Evolutionary conservation across 2,113 vertebrate species (phyloP), one percentile per base, ranked within the genome.

Genomic region (Stegostoma tigrinum): DNA sequence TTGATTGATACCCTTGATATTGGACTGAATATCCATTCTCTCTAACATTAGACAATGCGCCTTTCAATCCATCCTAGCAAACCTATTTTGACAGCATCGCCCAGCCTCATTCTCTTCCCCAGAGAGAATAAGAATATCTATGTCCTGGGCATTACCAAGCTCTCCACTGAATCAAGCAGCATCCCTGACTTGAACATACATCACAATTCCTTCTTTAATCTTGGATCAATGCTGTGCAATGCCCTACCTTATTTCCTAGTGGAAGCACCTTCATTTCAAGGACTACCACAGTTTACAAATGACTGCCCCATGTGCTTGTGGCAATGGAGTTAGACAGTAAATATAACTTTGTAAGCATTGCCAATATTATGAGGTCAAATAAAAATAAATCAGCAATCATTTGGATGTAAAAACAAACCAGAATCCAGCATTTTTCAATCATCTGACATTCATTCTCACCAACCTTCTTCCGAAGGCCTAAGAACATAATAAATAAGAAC

Each of bases 1-100:
- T 91, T 91, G 87, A 91, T 91, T 61, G 52, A 91, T 91, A 15
- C 55, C 15, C 87, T 64, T 64, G 86, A 24, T 89, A 15, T 89
- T 48, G 83, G 83, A 89, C 48, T 27, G 3, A 55, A 89, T 52
- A 90, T 64, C 87, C 55, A 91, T 64, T 91, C 52, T 52, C 15
- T 64, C 5, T 27, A 91, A 12, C 80, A 83, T 83, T 83, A 91
- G 34, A 30, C 5, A n/a, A 0, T 91, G 52, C 64, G 30, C 52
- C 52, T 91, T 61, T 91, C 55, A 91, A 91, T 64, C 30, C 0
- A 91, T 19, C 38, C 5, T 19, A 45, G n/a, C 52, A 34, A 91
- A 55, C 27, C 19, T 89, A 80, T 55, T 89, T 52, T 61, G 55
- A n/a, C 15, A 91, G 52, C 30, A 91, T 17, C 30, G 34, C 27